These are phyloP conservation scores for Lophotis ruficrista DNA, from an alignment of 2,113 vertebrate species.

Conservation along the genomic window DNA sequence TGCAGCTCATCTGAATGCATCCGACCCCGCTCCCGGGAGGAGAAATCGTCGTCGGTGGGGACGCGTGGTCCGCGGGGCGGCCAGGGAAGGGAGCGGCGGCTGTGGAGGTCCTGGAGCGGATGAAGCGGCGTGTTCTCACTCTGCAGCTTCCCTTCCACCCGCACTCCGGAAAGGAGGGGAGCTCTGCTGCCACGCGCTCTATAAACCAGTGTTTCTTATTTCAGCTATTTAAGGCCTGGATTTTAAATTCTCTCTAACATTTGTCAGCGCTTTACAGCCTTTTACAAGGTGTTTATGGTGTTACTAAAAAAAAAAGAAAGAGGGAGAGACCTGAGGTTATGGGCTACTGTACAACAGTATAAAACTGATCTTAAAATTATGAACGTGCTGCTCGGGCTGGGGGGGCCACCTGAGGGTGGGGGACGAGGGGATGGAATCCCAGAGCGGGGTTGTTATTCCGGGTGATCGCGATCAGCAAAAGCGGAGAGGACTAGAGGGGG, in stretches of 20 bases:
- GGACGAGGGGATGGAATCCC: neutral
- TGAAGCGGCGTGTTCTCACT: neutral
- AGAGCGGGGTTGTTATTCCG: neutral
- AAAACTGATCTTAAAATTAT: neutral
- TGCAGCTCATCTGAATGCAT: too few relatives aligned
- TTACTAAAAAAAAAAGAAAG: neutral
- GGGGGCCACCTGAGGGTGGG: fast-evolving
- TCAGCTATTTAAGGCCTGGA: neutral
- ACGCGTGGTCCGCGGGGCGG: fast-evolving
- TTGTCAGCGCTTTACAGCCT: neutral
- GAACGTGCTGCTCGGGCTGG: neutral
- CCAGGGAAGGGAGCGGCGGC: fast-evolving
- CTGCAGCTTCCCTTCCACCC: neutral
- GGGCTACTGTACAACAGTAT: neutral
- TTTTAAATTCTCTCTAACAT: neutral
- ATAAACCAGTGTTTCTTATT: neutral
- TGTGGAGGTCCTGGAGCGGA: neutral
- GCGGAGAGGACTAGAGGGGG: neutral
- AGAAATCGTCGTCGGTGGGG: neutral
- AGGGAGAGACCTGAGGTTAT: neutral
- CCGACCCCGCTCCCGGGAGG: neutral
- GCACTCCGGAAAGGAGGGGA: neutral
- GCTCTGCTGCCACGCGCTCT: neutral
- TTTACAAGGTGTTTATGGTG: neutral
- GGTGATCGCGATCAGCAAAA: fast-evolving